phyloP scores from a whole-genome alignment of 2,888 invertebrate genomes.

The Spisula solida region DNA sequence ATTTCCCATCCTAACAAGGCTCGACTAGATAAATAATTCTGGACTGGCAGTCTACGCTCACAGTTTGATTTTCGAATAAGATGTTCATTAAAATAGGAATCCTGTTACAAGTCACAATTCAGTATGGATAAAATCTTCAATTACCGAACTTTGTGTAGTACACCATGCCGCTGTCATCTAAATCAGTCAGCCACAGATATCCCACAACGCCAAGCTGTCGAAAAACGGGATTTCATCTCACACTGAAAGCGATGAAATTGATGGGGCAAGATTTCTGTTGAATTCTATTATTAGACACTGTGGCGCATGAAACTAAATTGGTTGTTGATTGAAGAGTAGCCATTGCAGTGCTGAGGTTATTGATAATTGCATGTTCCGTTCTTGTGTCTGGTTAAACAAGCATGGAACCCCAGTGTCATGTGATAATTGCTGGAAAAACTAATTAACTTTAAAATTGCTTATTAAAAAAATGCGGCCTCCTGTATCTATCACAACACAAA shows the following conservation, averaged over 20 bases:
- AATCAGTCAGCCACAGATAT: not conserved
- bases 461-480: no score
- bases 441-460: no score
- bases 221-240: conserved; percentile 14
- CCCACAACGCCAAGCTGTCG: not conserved
- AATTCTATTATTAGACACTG: conserved; percentile 24
- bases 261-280: not conserved
- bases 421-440: no score
- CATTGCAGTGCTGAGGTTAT: not conserved
- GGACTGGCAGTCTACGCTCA: conserved; percentile 17
- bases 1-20: not conserved
- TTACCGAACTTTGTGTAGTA: conserved; percentile 39
- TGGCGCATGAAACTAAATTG: conserved; percentile 7
- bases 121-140: conserved; percentile 45
- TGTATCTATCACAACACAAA: no score
- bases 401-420: not conserved
- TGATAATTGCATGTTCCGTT: not conserved
- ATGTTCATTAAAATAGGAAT: conserved; percentile 28
- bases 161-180: conserved; percentile 33
- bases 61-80: conserved; percentile 26
- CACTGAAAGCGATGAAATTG: conserved; percentile 18
- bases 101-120: not conserved
- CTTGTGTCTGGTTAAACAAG: not conserved
- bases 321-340: not conserved
- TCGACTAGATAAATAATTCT: not conserved